Evolutionary conservation across 2,797 vertebrate species (phyloP).

Genomic region (Chiroxiphia lanceolata): DNA sequence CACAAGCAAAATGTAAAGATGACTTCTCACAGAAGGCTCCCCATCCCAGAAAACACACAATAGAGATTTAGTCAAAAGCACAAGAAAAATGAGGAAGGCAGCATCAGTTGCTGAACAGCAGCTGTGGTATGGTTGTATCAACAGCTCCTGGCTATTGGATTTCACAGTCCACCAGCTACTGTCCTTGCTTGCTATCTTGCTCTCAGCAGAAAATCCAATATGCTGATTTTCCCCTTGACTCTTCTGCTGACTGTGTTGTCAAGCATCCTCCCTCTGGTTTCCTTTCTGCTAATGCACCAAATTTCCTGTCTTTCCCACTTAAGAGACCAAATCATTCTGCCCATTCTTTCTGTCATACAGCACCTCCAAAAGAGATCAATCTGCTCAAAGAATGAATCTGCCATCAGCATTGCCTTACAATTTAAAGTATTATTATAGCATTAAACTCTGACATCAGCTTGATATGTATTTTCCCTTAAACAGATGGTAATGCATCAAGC

Average conservation of each 20-base stretch:
- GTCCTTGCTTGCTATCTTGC: background rate
- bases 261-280: background rate
- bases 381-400: background rate
- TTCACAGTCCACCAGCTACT: background rate
- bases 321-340: background rate
- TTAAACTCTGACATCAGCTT: background rate
- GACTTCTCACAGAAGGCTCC: background rate
- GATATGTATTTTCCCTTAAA: background rate
- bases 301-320: background rate
- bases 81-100: background rate
- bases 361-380: background rate
- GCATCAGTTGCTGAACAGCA: background rate
- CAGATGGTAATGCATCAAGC: slow-evolving; percentile 9
- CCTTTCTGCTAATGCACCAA: background rate
- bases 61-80: background rate
- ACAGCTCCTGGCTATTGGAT: background rate
- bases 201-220: background rate
- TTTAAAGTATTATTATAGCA: background rate
- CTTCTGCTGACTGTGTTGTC: background rate
- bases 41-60: background rate
- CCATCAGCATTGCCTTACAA: background rate
- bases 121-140: background rate
- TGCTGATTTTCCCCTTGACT: background rate
- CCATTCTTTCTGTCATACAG: background rate
- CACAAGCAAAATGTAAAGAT: background rate